These are phyloP conservation scores for Podabrus alpinus DNA, from an alignment of 2,888 invertebrate species.

Conservation along the genomic window DNA sequence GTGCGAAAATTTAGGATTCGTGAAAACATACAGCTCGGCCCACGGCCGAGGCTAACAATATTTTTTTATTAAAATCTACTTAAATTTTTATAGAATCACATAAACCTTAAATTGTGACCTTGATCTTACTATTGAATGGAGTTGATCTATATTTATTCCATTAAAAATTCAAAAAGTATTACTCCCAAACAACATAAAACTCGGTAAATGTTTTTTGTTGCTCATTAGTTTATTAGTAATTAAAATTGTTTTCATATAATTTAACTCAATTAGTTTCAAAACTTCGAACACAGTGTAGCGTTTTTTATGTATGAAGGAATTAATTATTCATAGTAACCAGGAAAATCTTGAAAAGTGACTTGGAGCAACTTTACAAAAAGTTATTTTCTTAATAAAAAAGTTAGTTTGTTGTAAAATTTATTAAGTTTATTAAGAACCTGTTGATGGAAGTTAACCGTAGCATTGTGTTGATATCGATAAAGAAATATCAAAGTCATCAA, in stretches of 20 bases:
- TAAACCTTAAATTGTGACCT: too few relatives aligned
- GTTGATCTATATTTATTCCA: too few relatives aligned
- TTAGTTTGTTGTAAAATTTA: not conserved
- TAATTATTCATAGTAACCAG: not conserved
- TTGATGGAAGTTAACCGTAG: not conserved
- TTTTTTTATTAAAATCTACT: too few relatives aligned
- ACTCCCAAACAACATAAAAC: too few relatives aligned
- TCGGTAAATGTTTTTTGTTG: not conserved
- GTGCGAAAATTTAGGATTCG: too few relatives aligned
- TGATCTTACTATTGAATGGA: too few relatives aligned
- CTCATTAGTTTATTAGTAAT: not conserved
- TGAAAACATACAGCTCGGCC: too few relatives aligned
- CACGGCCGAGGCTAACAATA: too few relatives aligned
- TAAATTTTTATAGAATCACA: too few relatives aligned
- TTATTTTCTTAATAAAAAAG: not conserved
- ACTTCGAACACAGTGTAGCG: not conserved
- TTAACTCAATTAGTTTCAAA: not conserved
- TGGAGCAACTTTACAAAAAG: not conserved
- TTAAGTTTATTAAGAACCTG: not conserved
- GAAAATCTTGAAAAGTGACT: not conserved
- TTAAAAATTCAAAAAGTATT: too few relatives aligned
- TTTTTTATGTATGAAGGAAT: not conserved
- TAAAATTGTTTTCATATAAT: not conserved
- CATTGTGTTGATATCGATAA: not conserved
- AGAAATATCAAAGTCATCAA: not conserved